Base-by-base conservation (phyloP, 2,113 vertebrate species). In the Aleadryas rufinucha region DNA sequence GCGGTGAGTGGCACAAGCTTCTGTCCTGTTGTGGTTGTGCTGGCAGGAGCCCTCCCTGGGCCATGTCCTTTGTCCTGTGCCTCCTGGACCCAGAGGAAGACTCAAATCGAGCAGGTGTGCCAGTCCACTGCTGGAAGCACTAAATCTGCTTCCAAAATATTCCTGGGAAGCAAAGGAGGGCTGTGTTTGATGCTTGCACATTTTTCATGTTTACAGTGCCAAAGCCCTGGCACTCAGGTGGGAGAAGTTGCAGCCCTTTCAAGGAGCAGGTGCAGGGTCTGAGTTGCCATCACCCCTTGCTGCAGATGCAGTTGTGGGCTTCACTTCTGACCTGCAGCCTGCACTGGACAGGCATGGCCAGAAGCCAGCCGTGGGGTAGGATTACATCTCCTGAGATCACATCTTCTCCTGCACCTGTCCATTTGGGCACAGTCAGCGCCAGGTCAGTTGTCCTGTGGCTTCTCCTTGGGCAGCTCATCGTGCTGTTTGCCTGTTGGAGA, bases 61-160 rank as follows among this genome's bases (percentile, higher is more conserved):
- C 80, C 15, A 1, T 2, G 5, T 21, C 28, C 33, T 75, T 75
- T 65, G 33, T 53, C 30, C 27, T 66, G 19, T 24, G 11, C 4
- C 1, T 66, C 22, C 21, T 22, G 16, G 31, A 60, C 27, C n/a
- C 9, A 7, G 59, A 66, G 49, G 27, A 64, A n/a, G 42, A 13
- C 49, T 52, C 0, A 0, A 24, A 28, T 16, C 0, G 1, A 42
- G 76, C 5, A 3, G n/a, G 10, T 22, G 13, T 54, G 31, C 20
- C 3, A 6, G 11, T 44, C 16, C 17, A 44, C 47, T 7, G 2
- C 78, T 45, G 44, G 26, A 52, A 83, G 53, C 22, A 8, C 54
- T 35, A 30, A 17, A 56, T 37, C 16, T 57, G 35, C 12, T 37
- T 81, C 57, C 6, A 26, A 1, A 56, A 8, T 37, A 7, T 45